Conservation (phyloP, 2,113 vertebrate species). For the Phrynosoma blainvillii region DNA sequence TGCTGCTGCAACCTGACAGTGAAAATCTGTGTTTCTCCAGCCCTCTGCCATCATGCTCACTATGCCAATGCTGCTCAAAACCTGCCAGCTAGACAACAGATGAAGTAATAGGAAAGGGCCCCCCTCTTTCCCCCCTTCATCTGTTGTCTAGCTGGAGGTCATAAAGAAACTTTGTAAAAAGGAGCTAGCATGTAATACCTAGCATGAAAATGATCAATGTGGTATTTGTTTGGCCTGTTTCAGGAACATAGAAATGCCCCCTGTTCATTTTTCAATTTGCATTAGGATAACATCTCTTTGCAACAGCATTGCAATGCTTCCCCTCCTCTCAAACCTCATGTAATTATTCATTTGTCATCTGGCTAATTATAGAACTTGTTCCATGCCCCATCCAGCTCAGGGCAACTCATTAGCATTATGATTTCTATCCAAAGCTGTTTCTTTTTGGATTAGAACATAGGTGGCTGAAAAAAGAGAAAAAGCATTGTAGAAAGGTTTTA, state of each 20-base stretch:
- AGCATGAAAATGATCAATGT: background rate
- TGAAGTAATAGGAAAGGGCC: too few species aligned
- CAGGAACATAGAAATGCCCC: background rate
- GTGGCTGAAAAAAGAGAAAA: slow-evolving; percentile 27
- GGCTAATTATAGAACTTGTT: background rate
- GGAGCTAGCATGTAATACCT: background rate
- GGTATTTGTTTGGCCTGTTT: background rate
- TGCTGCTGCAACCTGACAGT: too few species aligned
- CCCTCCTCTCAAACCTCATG: background rate
- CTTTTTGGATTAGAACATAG: background rate
- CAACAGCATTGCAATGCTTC: fast-evolving
- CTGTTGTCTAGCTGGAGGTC: too few species aligned
- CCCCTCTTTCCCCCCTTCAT: too few species aligned
- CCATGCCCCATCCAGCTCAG: background rate
- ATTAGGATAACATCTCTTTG: background rate
- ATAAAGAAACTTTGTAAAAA: too few species aligned
- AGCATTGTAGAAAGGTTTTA: slow-evolving; percentile 16
- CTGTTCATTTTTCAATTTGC: background rate
- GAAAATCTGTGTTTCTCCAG: too few species aligned
- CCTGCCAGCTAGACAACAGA: too few species aligned
- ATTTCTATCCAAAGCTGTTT: slow-evolving; percentile 15
- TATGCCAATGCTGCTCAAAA: too few species aligned
- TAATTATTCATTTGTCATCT: slow-evolving; percentile 21
- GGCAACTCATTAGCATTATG: background rate
- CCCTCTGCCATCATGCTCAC: too few species aligned